phyloP scores from a whole-genome alignment of 2,888 invertebrate species.

The Cosmopolites sordidus region DNA sequence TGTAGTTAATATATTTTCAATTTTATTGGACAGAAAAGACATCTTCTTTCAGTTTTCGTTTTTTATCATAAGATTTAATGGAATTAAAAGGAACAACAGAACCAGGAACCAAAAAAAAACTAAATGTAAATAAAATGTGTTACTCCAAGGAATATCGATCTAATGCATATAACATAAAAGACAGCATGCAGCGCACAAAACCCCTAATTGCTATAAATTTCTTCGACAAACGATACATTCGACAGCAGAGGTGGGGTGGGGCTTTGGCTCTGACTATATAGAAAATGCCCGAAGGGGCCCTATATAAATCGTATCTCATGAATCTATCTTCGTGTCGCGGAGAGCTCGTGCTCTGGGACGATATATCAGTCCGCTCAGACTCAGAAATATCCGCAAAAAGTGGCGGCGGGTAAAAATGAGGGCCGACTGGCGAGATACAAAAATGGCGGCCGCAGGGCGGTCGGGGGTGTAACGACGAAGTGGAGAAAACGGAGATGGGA shows the following conservation, averaged over 20 bases:
- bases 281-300: slow-evolving; percentile 27
- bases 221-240: slow-evolving; percentile 26
- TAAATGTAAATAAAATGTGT: slow-evolving; percentile 2
- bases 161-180: slow-evolving; percentile 22
- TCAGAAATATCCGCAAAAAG: slow-evolving; percentile 37
- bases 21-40: no score
- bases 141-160: slow-evolving; percentile 5
- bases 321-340: slow-evolving; percentile 44
- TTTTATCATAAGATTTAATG: no score
- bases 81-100: no score
- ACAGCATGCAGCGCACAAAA: slow-evolving; percentile 19
- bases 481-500: no score
- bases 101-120: no score
- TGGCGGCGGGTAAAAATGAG: slow-evolving; percentile 33
- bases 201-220: slow-evolving; percentile 27
- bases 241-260: slow-evolving; percentile 16
- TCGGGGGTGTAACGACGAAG: no score
- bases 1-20: no score
- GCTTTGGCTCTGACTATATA: slow-evolving; percentile 16
- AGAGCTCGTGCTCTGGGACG: slow-evolving; percentile 37
- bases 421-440: slow-evolving; percentile 9
- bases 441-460: slow-evolving; percentile 6
- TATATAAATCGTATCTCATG: slow-evolving; percentile 42
- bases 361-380: slow-evolving; percentile 44
- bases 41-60: no score